Conservation (phyloP, 2,113 vertebrate species). For the Heterotilapia buettikoferi region DNA sequence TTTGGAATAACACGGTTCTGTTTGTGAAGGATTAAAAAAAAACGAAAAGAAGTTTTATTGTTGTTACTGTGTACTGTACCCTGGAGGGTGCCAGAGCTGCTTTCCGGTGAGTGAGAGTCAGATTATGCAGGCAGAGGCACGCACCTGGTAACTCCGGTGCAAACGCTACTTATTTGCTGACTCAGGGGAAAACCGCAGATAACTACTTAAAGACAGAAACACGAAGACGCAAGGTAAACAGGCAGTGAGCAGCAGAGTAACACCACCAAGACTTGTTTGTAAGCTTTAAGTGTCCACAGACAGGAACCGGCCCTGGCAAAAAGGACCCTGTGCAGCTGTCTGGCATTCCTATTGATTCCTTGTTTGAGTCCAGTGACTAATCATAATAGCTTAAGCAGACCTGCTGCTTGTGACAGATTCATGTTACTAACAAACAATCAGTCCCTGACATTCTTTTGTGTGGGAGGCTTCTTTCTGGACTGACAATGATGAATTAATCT, state of each 20-base stretch:
- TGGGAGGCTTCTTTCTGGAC: neutral
- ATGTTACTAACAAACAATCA: neutral
- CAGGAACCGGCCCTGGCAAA: neutral
- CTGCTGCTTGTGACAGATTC: neutral
- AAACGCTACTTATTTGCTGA: conserved; percentile 31
- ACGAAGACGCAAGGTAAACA: neutral
- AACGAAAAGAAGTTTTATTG: neutral
- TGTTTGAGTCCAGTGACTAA: neutral
- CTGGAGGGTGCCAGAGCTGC: neutral
- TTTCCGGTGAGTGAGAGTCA: neutral
- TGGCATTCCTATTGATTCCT: neutral
- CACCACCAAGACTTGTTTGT: neutral
- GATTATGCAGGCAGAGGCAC: conserved; percentile 40
- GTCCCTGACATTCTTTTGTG: neutral
- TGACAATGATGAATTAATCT: neutral
- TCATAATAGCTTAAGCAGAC: neutral
- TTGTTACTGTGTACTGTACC: neutral
- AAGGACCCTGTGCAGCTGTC: neutral
- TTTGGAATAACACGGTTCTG: neutral
- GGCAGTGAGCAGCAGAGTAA: neutral
- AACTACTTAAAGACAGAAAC: neutral
- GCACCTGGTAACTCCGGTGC: conserved; percentile 7
- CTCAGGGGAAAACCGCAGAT: conserved; percentile 6
- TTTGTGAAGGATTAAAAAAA: neutral
- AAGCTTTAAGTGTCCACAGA: neutral